Conservation (phyloP, 2,113 vertebrate genomes). For the Dunckerocampus dactyliophorus region DNA sequence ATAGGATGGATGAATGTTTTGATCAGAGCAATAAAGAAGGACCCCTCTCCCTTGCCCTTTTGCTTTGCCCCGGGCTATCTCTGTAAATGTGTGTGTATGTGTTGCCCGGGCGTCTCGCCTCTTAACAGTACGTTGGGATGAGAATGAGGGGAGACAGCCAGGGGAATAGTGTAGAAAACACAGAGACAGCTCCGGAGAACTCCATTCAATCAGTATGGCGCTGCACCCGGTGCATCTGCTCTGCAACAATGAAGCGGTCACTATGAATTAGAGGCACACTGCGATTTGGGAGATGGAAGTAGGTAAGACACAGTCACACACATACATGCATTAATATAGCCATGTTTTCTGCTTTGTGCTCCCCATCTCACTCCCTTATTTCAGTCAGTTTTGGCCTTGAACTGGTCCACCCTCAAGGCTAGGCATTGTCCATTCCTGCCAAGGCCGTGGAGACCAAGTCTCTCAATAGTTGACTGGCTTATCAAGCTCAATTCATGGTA, state of each 20-base stretch:
- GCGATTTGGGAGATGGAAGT: conserved; percentile 56
- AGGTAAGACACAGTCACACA: conserved; percentile 20
- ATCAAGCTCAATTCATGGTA: no score
- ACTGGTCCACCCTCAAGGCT: conserved; percentile 50
- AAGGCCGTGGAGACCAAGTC: conserved; percentile 22
- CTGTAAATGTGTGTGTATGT: conserved; percentile 8
- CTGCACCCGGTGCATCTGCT: conserved; percentile 61
- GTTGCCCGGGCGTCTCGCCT: conserved; percentile 38
- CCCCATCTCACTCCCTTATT: conserved; percentile 27
- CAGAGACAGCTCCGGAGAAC: conserved; percentile 56
- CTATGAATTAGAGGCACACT: conserved; percentile 58
- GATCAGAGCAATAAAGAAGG: conserved; percentile 67
- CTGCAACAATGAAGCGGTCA: conserved; percentile 64
- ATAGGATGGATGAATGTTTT: conserved; percentile 62
- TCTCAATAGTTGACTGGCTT: conserved; percentile 1
- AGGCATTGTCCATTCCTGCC: conserved; percentile 42
- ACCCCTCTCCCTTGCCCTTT: conserved; percentile 36
- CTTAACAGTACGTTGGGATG: conserved; percentile 52
- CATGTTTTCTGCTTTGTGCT: conserved; percentile 26
- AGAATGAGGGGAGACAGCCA: conserved; percentile 65
- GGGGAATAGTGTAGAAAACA: conserved; percentile 63
- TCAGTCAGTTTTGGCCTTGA: conserved; percentile 30
- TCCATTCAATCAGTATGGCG: conserved; percentile 63
- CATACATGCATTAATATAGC: conserved; percentile 8
- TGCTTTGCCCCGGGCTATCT: conserved; percentile 45